Base-by-base conservation (phyloP, 1,140 invertebrate genomes). In the Orchesella cincta region DNA sequence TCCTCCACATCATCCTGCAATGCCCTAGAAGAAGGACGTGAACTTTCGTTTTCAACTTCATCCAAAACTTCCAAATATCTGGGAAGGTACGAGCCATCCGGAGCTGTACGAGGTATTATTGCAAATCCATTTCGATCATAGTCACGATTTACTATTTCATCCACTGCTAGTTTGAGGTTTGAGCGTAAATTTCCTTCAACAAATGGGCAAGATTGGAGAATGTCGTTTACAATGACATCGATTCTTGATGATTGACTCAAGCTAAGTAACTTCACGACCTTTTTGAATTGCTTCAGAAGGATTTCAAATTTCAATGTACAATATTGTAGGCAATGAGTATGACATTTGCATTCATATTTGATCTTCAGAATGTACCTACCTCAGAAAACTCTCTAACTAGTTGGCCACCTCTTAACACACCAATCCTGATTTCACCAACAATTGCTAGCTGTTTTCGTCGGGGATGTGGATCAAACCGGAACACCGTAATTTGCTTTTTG, bases 391-490 rank as follows among this genome's bases (percentile, higher is more conserved):
- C 62, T 67, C 33, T 67, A 12, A 67, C 62, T 31, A n/a, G 26
- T 31, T 67, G 2, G 1, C 62, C 62, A n/a, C 33, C 33, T 23
- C 62, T 29, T 12, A 8, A 18, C 14, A 67, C 39, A 1, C 36
- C 31, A 26, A 76, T 39, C 20, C 29, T 23, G 1, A 54, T 26
- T 77, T 77, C 76, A 0, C 76, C 76, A 35, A 77, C 28, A 1
- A 77, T 73, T 18, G 52, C 39, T 16, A 77, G 28, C 28, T 72
- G 34, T 46, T 36, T 77, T 36, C 71, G 46, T 35, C 39, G 70
- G 8, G 76, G 76, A 77, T 77, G 76, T 23, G 76, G 67, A 72
- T 77, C 76, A 73, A 77, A 77, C 23, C 76, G 76, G 39, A 77
- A 77, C 29, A 77, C 76, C 33, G n/a, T 70, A 26, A 73, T 73